Conservation (phyloP, 1,140 invertebrate genomes). For the Lepidurus couesii region DNA sequence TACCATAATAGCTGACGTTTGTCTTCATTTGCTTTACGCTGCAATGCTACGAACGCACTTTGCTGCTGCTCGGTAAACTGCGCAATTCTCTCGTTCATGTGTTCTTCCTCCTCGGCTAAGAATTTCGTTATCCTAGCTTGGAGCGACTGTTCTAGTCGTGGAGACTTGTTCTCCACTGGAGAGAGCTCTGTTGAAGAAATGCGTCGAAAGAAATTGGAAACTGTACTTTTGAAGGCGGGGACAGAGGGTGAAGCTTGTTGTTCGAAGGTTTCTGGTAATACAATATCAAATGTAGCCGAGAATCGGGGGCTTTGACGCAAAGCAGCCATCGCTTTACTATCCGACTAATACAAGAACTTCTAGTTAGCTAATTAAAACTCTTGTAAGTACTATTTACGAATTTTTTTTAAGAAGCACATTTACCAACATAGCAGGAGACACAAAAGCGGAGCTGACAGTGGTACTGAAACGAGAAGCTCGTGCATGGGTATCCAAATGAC, state of each 20-base stretch:
- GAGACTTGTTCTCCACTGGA: not conserved
- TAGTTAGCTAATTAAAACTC: no score
- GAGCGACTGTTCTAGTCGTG: not conserved
- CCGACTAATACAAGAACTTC: not conserved
- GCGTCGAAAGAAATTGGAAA: slow-evolving; percentile 15
- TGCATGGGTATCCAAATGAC: slow-evolving; percentile 27
- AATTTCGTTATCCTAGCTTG: slow-evolving; percentile 4
- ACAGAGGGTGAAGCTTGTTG: not conserved
- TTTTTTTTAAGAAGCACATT: not conserved
- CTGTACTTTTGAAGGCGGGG: not conserved
- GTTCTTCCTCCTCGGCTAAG: slow-evolving; percentile 20
- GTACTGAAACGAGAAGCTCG: not conserved
- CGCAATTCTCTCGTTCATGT: slow-evolving; percentile 23
- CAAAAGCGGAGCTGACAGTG: not conserved
- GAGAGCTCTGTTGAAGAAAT: not conserved
- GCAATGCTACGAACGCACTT: slow-evolving; percentile 25
- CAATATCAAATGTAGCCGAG: slow-evolving; percentile 13
- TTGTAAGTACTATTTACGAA: no score
- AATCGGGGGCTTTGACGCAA: not conserved
- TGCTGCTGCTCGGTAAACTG: slow-evolving; percentile 26
- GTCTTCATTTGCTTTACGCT: slow-evolving; percentile 11
- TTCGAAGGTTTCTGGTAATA: slow-evolving; percentile 2
- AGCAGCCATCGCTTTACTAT: slow-evolving; percentile 5
- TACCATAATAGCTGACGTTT: not conserved
- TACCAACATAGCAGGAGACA: not conserved